Conservation (phyloP, 2,113 vertebrate genomes). For the Hucho hucho region DNA sequence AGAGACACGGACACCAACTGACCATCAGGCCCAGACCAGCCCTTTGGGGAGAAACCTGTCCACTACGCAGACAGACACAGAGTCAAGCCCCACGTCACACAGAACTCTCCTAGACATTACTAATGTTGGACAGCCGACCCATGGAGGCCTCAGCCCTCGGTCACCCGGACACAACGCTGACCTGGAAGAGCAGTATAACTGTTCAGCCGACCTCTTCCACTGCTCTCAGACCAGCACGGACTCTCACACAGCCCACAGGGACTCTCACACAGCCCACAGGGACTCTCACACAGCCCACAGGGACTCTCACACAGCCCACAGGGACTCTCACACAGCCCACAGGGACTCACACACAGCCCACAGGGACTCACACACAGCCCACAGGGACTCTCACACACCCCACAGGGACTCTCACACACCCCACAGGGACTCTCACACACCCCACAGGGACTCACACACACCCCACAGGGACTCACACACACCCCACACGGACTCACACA, state of each 20-base stretch:
- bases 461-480: background rate
- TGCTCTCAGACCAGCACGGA: background rate
- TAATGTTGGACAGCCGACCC: background rate
- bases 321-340: background rate
- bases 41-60: no score
- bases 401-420: background rate
- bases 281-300: background rate
- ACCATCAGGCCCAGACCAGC: no score
- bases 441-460: background rate
- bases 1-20: no score
- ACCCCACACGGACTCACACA: background rate
- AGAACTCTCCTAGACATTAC: slow-evolving; percentile 20
- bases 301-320: background rate
- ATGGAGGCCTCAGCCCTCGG: background rate
- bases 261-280: no score
- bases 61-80: background rate
- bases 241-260: background rate
- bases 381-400: background rate
- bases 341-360: background rate
- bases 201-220: slow-evolving; percentile 64
- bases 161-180: slow-evolving; percentile 17
- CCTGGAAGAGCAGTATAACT: slow-evolving; percentile 48
- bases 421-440: background rate
- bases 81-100: background rate
- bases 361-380: background rate